Percentiles rank a stretch among this genome's conserved stretches.
phyloP scores from a whole-genome alignment of 2,797 vertebrate genomes.

The Vultur gryphus region DNA sequence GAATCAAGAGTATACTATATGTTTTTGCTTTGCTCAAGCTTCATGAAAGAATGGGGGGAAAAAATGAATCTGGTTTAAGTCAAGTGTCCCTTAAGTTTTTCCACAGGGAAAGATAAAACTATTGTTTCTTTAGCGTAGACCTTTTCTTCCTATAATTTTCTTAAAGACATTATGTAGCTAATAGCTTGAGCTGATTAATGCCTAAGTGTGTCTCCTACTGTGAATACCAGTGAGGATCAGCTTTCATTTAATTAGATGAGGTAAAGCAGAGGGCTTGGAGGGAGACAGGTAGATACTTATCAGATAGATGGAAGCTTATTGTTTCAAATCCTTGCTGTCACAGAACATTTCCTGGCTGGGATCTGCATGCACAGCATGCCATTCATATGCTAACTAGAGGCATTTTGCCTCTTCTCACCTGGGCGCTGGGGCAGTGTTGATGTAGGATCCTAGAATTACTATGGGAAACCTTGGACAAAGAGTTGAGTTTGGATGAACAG shows the following conservation, averaged over 20 bases:
- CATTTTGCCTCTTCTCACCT: background rate
- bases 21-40: background rate
- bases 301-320: conserved; percentile 2
- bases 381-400: background rate
- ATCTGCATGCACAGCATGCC: background rate
- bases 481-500: background rate
- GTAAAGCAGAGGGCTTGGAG: conserved; percentile 17
- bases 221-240: conserved; percentile 15
- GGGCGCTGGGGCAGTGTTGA: background rate
- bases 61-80: background rate
- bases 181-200: conserved; percentile 39
- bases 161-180: background rate
- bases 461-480: background rate
- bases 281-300: conserved; percentile 11
- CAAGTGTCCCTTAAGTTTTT: background rate
- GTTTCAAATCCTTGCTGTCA: conserved; percentile 35
- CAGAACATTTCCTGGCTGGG: background rate
- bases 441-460: background rate
- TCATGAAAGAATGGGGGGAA: fast-evolving
- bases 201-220: background rate
- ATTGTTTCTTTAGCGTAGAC: background rate
- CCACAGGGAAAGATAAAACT: background rate
- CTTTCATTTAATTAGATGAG: conserved; percentile 53
- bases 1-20: background rate
- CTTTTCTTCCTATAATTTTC: conserved; percentile 2